A percentile compares a stretch with the other conserved stretches of the same genome.
These are phyloP conservation scores for Drosophila greeni DNA, from an alignment of 2,888 invertebrate genomes.

Conservation along the genomic window DNA sequence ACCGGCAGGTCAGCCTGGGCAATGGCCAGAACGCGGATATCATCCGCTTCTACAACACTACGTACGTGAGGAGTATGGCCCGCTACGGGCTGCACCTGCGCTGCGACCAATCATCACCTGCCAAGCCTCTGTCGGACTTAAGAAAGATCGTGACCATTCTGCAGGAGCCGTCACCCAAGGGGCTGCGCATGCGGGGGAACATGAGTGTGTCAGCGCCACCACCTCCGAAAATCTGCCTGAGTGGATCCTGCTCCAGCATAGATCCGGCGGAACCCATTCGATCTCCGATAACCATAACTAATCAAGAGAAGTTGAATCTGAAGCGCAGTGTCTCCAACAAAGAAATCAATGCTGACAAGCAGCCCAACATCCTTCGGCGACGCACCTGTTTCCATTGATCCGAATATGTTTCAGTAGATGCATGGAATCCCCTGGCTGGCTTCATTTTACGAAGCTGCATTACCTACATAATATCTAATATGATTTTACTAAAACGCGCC, in stretches of 20 bases:
- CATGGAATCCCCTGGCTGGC: neutral
- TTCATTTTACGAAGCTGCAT: slow-evolving; percentile 19
- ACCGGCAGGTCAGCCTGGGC: slow-evolving; percentile 42
- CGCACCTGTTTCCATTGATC: slow-evolving; percentile 38
- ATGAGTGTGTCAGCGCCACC: slow-evolving; percentile 17
- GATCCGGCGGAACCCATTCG: neutral
- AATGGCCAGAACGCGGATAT: slow-evolving; percentile 40
- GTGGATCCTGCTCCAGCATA: slow-evolving; percentile 17
- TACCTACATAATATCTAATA: neutral
- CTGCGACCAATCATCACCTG: slow-evolving; percentile 17
- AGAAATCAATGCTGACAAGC: slow-evolving; percentile 28
- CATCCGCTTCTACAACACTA: slow-evolving; percentile 56
- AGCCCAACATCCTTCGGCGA: slow-evolving; percentile 55
- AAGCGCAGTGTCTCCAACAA: slow-evolving; percentile 48
- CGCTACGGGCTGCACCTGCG: slow-evolving; percentile 25
- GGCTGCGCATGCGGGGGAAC: neutral
- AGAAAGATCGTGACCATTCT: neutral
- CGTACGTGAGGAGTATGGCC: slow-evolving; percentile 46
- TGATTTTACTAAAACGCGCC: neutral
- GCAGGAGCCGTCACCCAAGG: slow-evolving; percentile 4
- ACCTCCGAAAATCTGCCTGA: slow-evolving; percentile 19
- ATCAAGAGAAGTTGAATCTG: neutral
- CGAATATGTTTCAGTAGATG: neutral
- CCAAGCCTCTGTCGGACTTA: neutral
- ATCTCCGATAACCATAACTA: neutral